Conservation (phyloP, 2,797 vertebrate species). For the Sternotherus odoratus region DNA sequence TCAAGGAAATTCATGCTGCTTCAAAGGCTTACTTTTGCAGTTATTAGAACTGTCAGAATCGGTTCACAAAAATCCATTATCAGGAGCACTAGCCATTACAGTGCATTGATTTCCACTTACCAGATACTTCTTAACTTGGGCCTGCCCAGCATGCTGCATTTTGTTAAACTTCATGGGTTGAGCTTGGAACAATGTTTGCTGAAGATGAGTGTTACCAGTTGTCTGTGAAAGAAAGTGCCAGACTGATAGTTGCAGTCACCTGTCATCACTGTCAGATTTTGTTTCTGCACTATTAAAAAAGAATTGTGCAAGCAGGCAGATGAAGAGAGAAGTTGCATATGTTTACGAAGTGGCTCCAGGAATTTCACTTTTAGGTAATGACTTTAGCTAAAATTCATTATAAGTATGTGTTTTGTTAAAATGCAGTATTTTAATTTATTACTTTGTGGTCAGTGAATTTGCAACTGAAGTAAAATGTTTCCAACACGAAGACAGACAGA, state of each 20-base stretch:
- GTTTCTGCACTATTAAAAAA: background rate
- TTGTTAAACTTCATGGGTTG: background rate
- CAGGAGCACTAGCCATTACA: background rate
- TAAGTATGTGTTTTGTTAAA: background rate
- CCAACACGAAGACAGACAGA: background rate
- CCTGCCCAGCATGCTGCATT: background rate
- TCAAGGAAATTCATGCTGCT: background rate
- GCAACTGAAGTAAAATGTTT: background rate
- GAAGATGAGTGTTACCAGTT: background rate
- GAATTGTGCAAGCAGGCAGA: background rate
- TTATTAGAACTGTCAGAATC: background rate
- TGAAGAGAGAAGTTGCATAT: background rate
- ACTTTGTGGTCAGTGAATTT: background rate
- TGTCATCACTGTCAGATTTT: background rate
- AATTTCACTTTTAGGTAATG: background rate
- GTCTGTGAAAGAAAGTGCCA: background rate
- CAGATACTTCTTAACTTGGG: background rate
- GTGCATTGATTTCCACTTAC: background rate
- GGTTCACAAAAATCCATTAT: background rate
- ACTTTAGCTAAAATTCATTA: background rate
- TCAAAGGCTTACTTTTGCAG: background rate
- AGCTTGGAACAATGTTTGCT: background rate
- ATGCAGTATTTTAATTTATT: background rate
- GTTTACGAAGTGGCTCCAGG: fast-evolving
- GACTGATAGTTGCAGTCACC: background rate